Percentiles rank a stretch among this genome's conserved stretches.
Conservation (phyloP, 2,797 vertebrate species). For the Argentina silus region DNA sequence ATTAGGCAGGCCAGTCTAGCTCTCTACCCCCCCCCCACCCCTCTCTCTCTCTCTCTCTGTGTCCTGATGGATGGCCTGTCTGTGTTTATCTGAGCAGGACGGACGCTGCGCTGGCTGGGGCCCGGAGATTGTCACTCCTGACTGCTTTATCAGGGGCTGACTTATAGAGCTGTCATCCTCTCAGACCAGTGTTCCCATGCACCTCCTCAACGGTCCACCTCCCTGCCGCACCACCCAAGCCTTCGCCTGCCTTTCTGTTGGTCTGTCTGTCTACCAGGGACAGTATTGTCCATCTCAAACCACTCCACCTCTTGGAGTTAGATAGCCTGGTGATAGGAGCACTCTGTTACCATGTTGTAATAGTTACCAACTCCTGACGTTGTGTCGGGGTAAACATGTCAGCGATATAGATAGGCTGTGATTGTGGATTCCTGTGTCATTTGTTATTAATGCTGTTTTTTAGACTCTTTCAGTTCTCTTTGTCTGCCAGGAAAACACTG, state of each 20-base stretch:
- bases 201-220: slow-evolving; percentile 36
- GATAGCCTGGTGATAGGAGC: slow-evolving; percentile 35
- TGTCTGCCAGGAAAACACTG: too few relatives aligned
- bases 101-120: slow-evolving; percentile 67
- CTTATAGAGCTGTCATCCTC: slow-evolving; percentile 74
- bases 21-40: slow-evolving; percentile 23
- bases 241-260: slow-evolving; percentile 43
- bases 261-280: slow-evolving; percentile 32
- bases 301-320: slow-evolving; percentile 47
- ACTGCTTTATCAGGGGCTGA: slow-evolving; percentile 73
- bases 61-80: slow-evolving; percentile 76
- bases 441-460: background rate
- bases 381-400: slow-evolving; percentile 33
- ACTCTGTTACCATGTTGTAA: slow-evolving; percentile 42
- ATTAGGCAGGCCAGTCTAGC: slow-evolving; percentile 55
- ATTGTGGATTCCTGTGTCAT: slow-evolving; percentile 10
- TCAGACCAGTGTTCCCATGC: slow-evolving; percentile 66
- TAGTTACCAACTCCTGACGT: slow-evolving; percentile 45
- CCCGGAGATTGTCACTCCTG: slow-evolving; percentile 70
- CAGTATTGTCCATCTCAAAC: slow-evolving; percentile 46
- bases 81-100: slow-evolving; percentile 75
- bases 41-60: slow-evolving; percentile 41
- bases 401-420: slow-evolving; percentile 8
- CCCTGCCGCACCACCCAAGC: slow-evolving; percentile 48
- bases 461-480: background rate